Conservation (phyloP, 1,140 invertebrate species). For the Telenomus remus region DNA sequence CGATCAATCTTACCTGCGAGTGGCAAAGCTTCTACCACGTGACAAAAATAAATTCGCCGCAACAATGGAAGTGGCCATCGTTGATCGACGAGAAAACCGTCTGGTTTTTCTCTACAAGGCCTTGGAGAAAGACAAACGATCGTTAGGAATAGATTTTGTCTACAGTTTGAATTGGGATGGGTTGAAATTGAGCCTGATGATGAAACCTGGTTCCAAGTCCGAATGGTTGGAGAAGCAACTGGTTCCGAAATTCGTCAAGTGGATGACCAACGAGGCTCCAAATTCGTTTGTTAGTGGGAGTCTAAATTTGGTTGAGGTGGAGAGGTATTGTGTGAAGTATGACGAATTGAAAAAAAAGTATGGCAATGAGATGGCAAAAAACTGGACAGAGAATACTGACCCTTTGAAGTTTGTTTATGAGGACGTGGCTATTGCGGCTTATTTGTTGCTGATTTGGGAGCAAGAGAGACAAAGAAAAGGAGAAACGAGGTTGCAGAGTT, state of each 20-base stretch:
- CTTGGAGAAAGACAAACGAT: constrained; percentile 51
- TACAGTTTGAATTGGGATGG: constrained; percentile 58
- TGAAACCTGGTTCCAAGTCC: constrained; percentile 63
- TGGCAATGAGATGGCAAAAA: constrained; percentile 81
- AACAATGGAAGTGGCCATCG: constrained; percentile 64
- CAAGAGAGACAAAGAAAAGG: constrained; percentile 72
- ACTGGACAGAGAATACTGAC: constrained; percentile 94
- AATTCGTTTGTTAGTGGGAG: constrained; percentile 76
- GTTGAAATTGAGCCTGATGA: constrained; percentile 39
- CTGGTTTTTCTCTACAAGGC: constrained; percentile 56
- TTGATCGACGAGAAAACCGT: constrained; percentile 48
- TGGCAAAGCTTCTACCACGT: constrained; percentile 67
- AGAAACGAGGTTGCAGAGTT: constrained; percentile 78
- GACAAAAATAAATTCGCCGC: constrained; percentile 63
- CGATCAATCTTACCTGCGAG: constrained; percentile 55
- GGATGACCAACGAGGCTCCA: constrained; percentile 74
- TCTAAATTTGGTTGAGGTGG: constrained; percentile 80
- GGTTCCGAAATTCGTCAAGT: constrained; percentile 81
- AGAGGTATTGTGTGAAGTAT: constrained; percentile 85
- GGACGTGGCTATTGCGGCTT: constrained; percentile 95
- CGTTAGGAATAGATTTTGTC: constrained; percentile 58
- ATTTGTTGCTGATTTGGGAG: constrained; percentile 89
- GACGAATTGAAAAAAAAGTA: constrained; percentile 87
- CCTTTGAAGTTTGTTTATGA: constrained; percentile 97
- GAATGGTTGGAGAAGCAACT: constrained; percentile 77